These are phyloP conservation scores for Sapayoa aenigma DNA, from an alignment of 2,113 vertebrate genomes.

Conservation along the genomic window DNA sequence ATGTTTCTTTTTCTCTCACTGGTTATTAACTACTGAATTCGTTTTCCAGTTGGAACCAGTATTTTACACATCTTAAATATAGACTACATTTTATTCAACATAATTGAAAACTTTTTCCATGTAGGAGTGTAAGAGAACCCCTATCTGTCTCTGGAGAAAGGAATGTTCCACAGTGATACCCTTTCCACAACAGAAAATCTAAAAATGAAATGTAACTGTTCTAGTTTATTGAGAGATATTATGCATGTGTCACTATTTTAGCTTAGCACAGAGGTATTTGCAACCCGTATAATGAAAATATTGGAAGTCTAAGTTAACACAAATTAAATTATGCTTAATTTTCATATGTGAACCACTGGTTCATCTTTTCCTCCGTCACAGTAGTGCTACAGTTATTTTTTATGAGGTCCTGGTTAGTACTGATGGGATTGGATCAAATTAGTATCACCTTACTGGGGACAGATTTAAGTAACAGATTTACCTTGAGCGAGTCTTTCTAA, in stretches of 20 bases:
- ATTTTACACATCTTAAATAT: neutral
- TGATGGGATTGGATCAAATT: neutral
- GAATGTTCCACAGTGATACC: neutral
- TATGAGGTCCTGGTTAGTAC: neutral
- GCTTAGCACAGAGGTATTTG: neutral
- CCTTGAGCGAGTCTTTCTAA: neutral
- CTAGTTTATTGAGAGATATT: neutral
- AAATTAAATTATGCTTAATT: neutral
- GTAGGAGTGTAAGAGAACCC: neutral
- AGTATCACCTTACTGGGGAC: neutral
- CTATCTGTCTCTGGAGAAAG: neutral
- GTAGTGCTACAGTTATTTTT: neutral
- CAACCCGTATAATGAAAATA: neutral
- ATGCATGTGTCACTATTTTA: neutral
- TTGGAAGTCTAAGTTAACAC: neutral
- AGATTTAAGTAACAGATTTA: neutral
- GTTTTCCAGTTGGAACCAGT: neutral
- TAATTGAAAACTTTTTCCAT: neutral
- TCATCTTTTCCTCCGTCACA: neutral
- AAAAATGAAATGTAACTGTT: neutral
- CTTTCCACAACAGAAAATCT: neutral
- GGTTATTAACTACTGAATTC: neutral
- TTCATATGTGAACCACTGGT: neutral
- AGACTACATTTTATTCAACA: neutral
- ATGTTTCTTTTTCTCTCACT: neutral